These are phyloP conservation scores for Epizoanthus scotinus DNA, from an alignment of 92 coral and sea anemone species.

Conservation along the genomic window DNA sequence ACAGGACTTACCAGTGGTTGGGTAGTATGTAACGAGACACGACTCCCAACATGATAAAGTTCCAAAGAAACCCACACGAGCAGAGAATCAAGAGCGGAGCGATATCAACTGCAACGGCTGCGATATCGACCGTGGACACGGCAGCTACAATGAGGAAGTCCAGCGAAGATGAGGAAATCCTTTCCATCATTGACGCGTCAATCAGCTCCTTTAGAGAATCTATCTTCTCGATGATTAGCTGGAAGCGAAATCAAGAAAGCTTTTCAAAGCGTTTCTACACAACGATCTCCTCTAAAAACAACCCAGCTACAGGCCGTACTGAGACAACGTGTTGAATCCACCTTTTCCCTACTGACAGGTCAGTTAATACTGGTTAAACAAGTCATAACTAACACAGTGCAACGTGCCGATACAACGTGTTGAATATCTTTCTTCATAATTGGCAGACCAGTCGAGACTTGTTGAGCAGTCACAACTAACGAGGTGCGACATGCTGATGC, in stretches of 20 bases:
- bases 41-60: constrained; percentile 70
- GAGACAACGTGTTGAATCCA: no score
- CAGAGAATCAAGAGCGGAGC: constrained; percentile 78
- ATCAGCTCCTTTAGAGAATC: constrained; percentile 66
- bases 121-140: constrained; percentile 71
- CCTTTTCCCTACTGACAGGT: no score
- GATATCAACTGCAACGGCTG: constrained; percentile 76
- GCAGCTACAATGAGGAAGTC: constrained; percentile 85
- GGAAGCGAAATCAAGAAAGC: neutral
- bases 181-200: constrained; percentile 83
- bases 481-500: no score
- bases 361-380: no score
- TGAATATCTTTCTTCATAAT: no score
- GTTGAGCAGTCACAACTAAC: no score
- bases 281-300: no score
- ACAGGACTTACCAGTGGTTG: constrained; percentile 65
- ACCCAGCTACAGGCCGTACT: no score
- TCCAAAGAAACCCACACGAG: constrained; percentile 74
- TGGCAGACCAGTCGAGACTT: no score
- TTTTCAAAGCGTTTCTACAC: no score
- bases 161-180: constrained; percentile 74
- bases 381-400: no score
- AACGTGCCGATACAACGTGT: no score
- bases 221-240: constrained; percentile 74
- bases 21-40: constrained; percentile 70